Percentiles rank a stretch among this genome's conserved stretches.
Evolutionary conservation across 2,797 vertebrate genomes (phyloP).

Genomic region (Eurystomus glaucurus): DNA sequence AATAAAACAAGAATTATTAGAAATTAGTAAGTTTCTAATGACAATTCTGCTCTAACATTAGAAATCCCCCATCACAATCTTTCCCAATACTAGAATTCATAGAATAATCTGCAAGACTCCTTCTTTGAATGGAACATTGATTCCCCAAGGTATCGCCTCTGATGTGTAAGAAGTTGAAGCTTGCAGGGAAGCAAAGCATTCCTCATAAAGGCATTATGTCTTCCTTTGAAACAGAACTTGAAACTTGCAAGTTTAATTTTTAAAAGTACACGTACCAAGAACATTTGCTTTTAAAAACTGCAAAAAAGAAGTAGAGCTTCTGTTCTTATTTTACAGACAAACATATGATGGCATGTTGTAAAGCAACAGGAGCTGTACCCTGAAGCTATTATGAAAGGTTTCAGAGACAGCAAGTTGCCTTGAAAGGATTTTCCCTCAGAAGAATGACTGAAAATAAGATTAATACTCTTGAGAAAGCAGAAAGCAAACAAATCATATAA

Average conservation of each 20-base stretch:
- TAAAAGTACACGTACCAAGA: constrained; percentile 14
- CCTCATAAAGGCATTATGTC: constrained; percentile 16
- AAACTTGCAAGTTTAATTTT: constrained; percentile 24
- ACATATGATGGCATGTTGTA: not conserved
- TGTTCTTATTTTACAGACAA: constrained; percentile 10
- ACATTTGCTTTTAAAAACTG: constrained; percentile 25
- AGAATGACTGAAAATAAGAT: constrained; percentile 15
- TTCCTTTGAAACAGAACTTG: not conserved
- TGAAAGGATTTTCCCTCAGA: not conserved
- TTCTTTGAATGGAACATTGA: not conserved
- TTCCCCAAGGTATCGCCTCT: constrained; percentile 10
- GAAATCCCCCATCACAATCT: not conserved
- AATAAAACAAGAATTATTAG: not conserved
- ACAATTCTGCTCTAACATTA: not conserved
- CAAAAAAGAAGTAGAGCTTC: not conserved
- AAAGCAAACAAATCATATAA: constrained; percentile 1
- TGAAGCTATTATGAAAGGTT: not conserved
- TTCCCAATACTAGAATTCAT: not conserved
- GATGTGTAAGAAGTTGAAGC: not conserved
- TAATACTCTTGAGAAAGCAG: constrained; percentile 1
- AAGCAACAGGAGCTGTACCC: not conserved
- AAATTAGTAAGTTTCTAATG: not conserved
- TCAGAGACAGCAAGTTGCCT: not conserved
- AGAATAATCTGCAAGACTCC: not conserved
- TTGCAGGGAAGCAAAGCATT: not conserved